Evolutionary conservation across 2,113 vertebrate species (phyloP), one percentile per base, ranked within the genome.

Genomic region (Uria aalge): DNA sequence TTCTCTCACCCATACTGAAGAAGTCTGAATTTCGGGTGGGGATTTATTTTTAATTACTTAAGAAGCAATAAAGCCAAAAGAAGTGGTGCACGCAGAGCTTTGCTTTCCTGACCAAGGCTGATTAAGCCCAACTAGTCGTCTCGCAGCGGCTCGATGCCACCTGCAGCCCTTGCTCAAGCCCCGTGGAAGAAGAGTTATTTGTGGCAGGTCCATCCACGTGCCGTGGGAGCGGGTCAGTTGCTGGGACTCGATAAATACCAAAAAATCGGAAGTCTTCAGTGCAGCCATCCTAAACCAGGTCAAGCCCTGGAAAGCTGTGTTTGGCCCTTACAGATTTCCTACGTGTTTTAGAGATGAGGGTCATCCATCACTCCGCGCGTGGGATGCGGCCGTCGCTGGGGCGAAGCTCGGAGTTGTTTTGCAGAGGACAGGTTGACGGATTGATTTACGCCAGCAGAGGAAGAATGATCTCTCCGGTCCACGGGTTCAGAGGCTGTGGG

Each of bases 191-290:
- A 7, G 78, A 18, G 24, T 63, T 34, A 6, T 22, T 30, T 20
- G 43, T 40, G 74, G 26, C 23, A 29, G 60, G 4, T 80, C 47
- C 8, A 0, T 55, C 72, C 83, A 8, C 3, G 0, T 36, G 41
- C 60, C 1, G 0, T 30, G 38, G 64, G 77, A 68, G 43, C 2
- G 1, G 48, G 12, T 56, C 2, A 2, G 40, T 34, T 0, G 0
- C 21, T 41, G 69, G 45, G 27, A 52, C 72, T 3, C 14, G 7
- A 27, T 6, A 64, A 84, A 80, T 55, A 32, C 22, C 11, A 5
- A 13, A 16, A 14, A 13, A 41, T 38, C 15, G 26, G 8, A 79
- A 47, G 15, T 29, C 16, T 43, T 75, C 12, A 5, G 16, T 15
- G 34, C 63, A 76, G 40, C 43, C 73, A 24, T 18, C 47, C 71